Evolutionary conservation across 2,113 vertebrate genomes (phyloP).

Genomic region (Anolis carolinensis): DNA sequence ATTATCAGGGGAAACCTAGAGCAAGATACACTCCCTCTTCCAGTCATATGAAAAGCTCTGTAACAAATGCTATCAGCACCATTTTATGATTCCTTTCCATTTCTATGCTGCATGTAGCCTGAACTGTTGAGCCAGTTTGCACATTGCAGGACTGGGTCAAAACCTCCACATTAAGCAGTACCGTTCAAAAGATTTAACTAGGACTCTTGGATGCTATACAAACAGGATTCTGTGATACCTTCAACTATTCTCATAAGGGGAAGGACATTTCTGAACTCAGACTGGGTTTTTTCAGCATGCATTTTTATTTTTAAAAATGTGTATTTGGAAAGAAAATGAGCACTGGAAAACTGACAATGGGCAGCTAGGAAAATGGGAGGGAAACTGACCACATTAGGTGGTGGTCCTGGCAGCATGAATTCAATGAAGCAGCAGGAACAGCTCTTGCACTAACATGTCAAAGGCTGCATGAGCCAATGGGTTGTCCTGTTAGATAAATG

Average conservation of each 20-base stretch:
- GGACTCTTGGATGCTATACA: background rate
- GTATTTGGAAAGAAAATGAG: too few species aligned
- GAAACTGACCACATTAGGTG: background rate
- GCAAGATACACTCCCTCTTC: background rate
- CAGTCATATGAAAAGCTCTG: background rate
- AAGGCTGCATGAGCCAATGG: too few species aligned
- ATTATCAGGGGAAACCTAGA: background rate
- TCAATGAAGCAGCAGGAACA: too few species aligned
- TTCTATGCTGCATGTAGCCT: background rate
- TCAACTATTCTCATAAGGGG: background rate
- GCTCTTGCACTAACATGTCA: too few species aligned
- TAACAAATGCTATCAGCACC: background rate
- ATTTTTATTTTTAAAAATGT: too few species aligned
- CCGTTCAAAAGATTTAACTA: background rate
- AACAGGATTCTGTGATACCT: background rate
- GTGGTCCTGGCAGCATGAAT: too few species aligned
- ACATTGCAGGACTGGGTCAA: background rate
- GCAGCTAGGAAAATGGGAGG: too few species aligned
- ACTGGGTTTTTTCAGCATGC: too few species aligned
- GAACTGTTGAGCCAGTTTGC: background rate
- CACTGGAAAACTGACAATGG: too few species aligned
- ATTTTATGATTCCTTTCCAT: background rate
- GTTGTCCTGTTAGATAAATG: too few species aligned
- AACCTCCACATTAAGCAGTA: background rate
- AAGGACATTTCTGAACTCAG: background rate